Evolutionary conservation across 1,140 invertebrate genomes (phyloP).

Genomic region (Drosophila nasuta): DNA sequence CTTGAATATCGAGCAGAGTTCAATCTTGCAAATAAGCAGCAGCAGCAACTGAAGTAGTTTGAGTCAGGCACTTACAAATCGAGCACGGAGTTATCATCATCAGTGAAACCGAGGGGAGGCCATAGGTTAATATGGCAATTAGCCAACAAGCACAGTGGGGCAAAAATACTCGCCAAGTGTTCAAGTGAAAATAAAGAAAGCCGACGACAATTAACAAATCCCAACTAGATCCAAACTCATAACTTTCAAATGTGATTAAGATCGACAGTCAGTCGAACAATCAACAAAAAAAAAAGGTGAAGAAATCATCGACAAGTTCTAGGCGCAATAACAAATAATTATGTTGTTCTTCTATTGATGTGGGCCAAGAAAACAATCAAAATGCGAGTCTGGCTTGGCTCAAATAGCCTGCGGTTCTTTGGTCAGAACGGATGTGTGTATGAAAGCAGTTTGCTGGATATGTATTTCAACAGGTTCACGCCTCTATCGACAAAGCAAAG

Average conservation of each 20-base stretch:
- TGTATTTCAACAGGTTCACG: constrained; percentile 75
- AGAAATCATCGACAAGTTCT: constrained; percentile 68
- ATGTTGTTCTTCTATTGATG: constrained; percentile 45
- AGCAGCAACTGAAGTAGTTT: constrained; percentile 32
- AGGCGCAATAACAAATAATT: constrained; percentile 57
- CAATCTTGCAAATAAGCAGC: constrained; percentile 65
- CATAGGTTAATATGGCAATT: constrained; percentile 81
- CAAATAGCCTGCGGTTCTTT: constrained; percentile 28
- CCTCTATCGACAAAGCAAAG: constrained; percentile 52
- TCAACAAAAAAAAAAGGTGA: background rate
- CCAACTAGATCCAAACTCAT: constrained; percentile 13
- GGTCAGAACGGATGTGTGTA: constrained; percentile 41
- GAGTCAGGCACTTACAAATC: constrained; percentile 44
- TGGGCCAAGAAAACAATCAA: constrained; percentile 40
- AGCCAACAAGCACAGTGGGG: constrained; percentile 57
- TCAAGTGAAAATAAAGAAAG: constrained; percentile 41
- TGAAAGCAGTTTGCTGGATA: constrained; percentile 47
- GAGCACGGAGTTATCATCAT: constrained; percentile 57
- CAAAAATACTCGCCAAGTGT: constrained; percentile 4
- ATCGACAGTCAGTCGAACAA: constrained; percentile 52
- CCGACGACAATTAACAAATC: constrained; percentile 50
- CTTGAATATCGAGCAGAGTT: constrained; percentile 64
- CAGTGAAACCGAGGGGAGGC: constrained; percentile 37
- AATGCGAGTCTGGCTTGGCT: constrained; percentile 18
- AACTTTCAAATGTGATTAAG: constrained; percentile 79